Conservation (phyloP, 1,140 invertebrate genomes). For the Eulimnadia texana region DNA sequence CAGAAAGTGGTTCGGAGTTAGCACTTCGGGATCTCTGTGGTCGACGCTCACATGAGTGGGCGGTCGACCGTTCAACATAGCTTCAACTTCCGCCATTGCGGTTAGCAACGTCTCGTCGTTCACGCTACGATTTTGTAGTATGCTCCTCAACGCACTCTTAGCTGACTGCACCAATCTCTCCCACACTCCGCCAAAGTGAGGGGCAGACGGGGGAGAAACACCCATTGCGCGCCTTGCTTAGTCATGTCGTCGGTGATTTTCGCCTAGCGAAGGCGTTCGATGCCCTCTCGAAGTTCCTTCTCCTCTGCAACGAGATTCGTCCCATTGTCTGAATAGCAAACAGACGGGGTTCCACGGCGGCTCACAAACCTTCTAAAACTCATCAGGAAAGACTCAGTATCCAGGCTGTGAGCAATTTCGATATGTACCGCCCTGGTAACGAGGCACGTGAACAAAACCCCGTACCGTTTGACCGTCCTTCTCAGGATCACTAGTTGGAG, state of each 20-base stretch:
- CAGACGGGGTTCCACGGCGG: slow-evolving; percentile 9
- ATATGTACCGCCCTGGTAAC: slow-evolving; percentile 19
- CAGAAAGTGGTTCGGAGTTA: slow-evolving; percentile 16
- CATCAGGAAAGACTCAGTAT: slow-evolving; percentile 16
- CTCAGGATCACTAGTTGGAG: not conserved
- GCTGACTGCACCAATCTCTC: slow-evolving; percentile 26
- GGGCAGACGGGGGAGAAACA: slow-evolving; percentile 26
- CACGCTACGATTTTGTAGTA: slow-evolving; percentile 14
- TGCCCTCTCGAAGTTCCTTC: slow-evolving; percentile 15
- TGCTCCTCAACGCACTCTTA: slow-evolving; percentile 22
- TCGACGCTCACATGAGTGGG: slow-evolving; percentile 14
- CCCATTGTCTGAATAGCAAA: slow-evolving; percentile 17
- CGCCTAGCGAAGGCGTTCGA: not conserved
- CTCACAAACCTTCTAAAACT: slow-evolving; percentile 16
- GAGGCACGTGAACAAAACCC: slow-evolving; percentile 6
- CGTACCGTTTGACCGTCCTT: slow-evolving; percentile 1
- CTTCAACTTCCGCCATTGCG: slow-evolving; percentile 9
- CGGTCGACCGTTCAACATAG: slow-evolving; percentile 10
- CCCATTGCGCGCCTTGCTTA: slow-evolving; percentile 20
- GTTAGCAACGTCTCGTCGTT: slow-evolving; percentile 14
- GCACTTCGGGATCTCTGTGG: not conserved
- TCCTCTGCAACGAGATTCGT: slow-evolving; percentile 20
- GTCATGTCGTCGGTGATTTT: not conserved
- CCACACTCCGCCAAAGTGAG: slow-evolving; percentile 27
- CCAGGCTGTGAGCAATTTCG: slow-evolving; percentile 18